Evolutionary conservation across 2,888 invertebrate genomes (phyloP), one percentile per base, ranked within the genome.

Genomic region (Drosophila setosimentum): DNA sequence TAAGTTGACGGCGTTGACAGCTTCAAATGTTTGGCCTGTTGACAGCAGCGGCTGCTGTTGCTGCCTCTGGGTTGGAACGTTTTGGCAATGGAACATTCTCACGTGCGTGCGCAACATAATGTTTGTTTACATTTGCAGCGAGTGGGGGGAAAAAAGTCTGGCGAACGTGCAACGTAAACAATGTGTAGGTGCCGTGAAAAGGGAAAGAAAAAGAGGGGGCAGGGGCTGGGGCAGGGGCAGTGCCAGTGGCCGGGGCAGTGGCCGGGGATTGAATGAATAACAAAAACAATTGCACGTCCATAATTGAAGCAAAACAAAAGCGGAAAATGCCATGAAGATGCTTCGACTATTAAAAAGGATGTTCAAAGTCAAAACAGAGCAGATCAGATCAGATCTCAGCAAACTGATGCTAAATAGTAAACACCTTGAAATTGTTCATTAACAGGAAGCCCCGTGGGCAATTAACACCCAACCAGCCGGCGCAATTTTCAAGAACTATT

Each of bases 271-370:
- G 68, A 62, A 67, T 68, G 67, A 70, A 68, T 48, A 80, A 76
- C 78, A 81, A 73, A 59, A 77, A 72, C 79, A 83, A 75, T 68
- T 64, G 51, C 76, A 58, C 73, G 68, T 57, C 55, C 82, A 87
- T 87, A 85, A 89, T 89, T 84, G 77, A 85, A 87, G 77, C 82
- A 79, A 89, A 89, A 87, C 87, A 85, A 69, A 69, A 5, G 60
- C 29, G 37, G 58, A 40, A 58, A 68, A 27, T 51, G 61, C 42
- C 57, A 50, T n/a, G 68, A 54, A 54, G 7, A 11, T 35, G 35
- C n/a, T 27, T 24, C 54, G 37, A 27, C 59, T 51, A 35, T 37
- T 67, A 37, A 7, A 66, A 40, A 57, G 64, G 51, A 61, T 65
- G 68, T 68, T 57, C 57, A 78, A 78, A 68, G 74, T 60, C 45